Base-by-base conservation (phyloP, 2,888 invertebrate genomes). In the Adineta ricciae region DNA sequence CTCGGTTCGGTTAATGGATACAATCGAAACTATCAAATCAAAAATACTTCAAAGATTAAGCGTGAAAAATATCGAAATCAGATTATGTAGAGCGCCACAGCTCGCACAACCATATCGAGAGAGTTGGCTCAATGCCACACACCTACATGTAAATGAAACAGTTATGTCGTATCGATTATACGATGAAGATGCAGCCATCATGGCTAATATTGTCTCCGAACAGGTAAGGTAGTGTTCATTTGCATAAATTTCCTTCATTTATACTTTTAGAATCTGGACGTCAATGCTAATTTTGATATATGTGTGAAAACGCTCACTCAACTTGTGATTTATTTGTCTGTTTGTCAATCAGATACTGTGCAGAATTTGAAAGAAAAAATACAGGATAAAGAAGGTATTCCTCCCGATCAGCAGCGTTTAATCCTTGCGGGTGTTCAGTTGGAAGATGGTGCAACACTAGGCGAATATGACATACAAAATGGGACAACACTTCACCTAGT, bases 231-330 rank as follows among this genome's bases (percentile, higher is more conserved):
- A 21, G 3, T 50, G 3, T 50, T 50, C 9, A 19, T 3, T 50
- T 19, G 11, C 14, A 16, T 50, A 19, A 19, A 2, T 50, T 50
- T 50, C 3, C 19, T 50, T 50, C 50, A 16, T 50, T 2, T 50
- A 16, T 16, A 50, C 3, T 46, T 46, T 46, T 8, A 11, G 46
- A 46, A 8, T 8, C 46, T 46, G 46, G 46, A 46, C 11, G n/a
- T 46, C 11, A 46, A 46, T 46, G 11, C 46, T 46, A 46, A 5
- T 8, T 9, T 3, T 50, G 50, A 84, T 54, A 82, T 87, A 50
- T 87, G 96, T 91, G 96, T 96, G 87, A 96, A 96, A 92, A 96
- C 96, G 88, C 93, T 96, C 83, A 95, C 95, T 89, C 95, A 95
- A 89, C 96, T 96, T 91, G 96, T 96, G 90, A 95, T 96, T 90